A percentile compares a stretch with the other conserved stretches of the same genome.
Evolutionary conservation across 2,888 invertebrate genomes (phyloP).

Genomic region (Pandemis heparana): DNA sequence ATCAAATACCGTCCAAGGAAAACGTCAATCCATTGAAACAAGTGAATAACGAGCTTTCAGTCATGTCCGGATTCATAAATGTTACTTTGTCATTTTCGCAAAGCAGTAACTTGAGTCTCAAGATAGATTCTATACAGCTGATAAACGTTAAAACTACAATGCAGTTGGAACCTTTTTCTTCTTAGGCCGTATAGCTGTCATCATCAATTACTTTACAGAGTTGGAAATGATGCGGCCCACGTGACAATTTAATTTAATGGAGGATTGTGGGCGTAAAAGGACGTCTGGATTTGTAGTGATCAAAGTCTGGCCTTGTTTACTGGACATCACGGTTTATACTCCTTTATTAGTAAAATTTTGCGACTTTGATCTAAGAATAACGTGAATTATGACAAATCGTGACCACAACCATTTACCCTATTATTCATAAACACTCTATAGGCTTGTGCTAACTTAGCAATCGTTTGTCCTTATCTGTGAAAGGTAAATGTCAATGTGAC

Average conservation of each 20-base stretch:
- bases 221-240: slow-evolving; percentile 7
- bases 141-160: background rate
- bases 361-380: background rate
- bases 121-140: background rate
- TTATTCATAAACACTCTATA: too few relatives aligned
- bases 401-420: too few relatives aligned
- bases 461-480: too few relatives aligned
- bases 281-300: slow-evolving; percentile 1
- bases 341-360: background rate
- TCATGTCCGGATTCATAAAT: background rate
- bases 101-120: background rate
- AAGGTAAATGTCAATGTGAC: too few relatives aligned
- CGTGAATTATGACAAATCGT: too few relatives aligned
- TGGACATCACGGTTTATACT: background rate
- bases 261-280: slow-evolving; percentile 4
- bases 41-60: background rate
- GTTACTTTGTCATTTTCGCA: background rate
- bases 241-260: background rate
- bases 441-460: too few relatives aligned
- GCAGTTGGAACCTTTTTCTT: background rate
- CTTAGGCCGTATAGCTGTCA: background rate
- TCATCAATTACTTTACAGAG: background rate
- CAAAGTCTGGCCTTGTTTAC: slow-evolving; percentile 4
- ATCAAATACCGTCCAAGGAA: background rate
- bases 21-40: background rate